phyloP scores from a whole-genome alignment of 2,113 vertebrate genomes.

The Rhizomys pruinosus region DNA sequence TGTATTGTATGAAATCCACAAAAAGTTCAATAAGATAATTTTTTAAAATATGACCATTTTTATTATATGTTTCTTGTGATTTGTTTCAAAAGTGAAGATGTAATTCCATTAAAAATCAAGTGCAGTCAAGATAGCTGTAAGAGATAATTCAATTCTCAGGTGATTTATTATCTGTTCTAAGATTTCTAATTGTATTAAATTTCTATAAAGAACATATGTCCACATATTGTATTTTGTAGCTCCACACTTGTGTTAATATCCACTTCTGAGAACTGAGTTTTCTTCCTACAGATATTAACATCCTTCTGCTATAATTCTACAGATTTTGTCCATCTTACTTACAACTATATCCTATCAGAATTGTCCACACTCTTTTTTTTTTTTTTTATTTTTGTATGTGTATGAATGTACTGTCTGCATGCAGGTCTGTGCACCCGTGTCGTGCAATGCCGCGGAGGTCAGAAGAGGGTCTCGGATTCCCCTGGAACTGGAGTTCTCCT shows the following conservation, averaged over 20 bases:
- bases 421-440: too few relatives aligned
- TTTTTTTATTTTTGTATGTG: too few relatives aligned
- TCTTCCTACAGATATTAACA: neutral
- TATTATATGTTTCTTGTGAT: neutral
- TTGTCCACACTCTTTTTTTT: too few relatives aligned
- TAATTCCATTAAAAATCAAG: constrained; percentile 17
- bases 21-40: too few relatives aligned
- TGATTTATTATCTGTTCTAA: neutral
- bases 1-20: too few relatives aligned
- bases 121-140: neutral
- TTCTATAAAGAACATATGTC: neutral
- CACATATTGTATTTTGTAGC: neutral
- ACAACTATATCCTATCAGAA: neutral
- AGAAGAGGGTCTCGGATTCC: too few relatives aligned
- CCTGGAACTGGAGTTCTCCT: too few relatives aligned
- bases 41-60: neutral
- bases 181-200: neutral
- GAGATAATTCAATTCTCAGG: neutral
- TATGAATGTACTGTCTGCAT: too few relatives aligned
- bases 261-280: neutral
- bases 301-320: neutral
- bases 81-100: neutral
- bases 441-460: too few relatives aligned
- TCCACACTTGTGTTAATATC: neutral
- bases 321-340: neutral